A percentile compares a stretch with the other conserved stretches of the same genome.
Evolutionary conservation across 2,888 invertebrate species (phyloP).

Genomic region (Vandiemenella viatica): DNA sequence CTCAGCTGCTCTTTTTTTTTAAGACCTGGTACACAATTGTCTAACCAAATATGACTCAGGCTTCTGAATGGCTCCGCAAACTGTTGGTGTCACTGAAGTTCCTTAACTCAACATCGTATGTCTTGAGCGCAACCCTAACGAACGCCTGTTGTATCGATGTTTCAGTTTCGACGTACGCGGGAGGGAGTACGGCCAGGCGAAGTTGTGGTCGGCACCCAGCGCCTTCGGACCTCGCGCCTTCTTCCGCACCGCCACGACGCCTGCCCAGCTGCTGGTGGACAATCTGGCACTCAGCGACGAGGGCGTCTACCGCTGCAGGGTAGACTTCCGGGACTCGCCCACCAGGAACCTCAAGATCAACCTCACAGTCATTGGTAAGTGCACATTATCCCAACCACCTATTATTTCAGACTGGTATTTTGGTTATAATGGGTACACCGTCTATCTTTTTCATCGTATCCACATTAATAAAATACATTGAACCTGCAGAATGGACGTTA

Average conservation of each 20-base stretch:
- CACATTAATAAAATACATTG: too few species aligned
- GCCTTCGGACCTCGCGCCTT: constrained; percentile 41
- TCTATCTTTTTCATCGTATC: too few species aligned
- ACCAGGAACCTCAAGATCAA: constrained; percentile 58
- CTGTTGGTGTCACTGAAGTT: too few species aligned
- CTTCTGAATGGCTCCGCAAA: too few species aligned
- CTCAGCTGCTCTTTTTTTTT: too few species aligned
- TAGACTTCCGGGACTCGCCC: constrained; percentile 58
- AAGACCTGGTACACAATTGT: too few species aligned
- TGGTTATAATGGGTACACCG: too few species aligned
- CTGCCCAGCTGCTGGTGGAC: constrained; percentile 43
- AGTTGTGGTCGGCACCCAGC: constrained; percentile 40
- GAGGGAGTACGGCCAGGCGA: constrained; percentile 37
- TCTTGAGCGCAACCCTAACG: too few species aligned
- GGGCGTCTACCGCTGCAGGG: constrained; percentile 55
- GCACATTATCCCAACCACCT: not conserved
- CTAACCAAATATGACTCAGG: too few species aligned
- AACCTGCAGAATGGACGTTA: too few species aligned
- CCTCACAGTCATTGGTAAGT: constrained; percentile 58
- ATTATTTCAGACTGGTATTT: too few species aligned
- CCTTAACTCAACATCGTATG: not conserved
- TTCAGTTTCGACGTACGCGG: constrained; percentile 44
- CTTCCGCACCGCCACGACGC: constrained; percentile 37
- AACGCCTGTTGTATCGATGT: too few species aligned
- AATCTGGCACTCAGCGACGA: constrained; percentile 44